Evolutionary conservation across 2,113 vertebrate genomes (phyloP), one percentile per base, ranked within the genome.

Genomic region (Parus major): DNA sequence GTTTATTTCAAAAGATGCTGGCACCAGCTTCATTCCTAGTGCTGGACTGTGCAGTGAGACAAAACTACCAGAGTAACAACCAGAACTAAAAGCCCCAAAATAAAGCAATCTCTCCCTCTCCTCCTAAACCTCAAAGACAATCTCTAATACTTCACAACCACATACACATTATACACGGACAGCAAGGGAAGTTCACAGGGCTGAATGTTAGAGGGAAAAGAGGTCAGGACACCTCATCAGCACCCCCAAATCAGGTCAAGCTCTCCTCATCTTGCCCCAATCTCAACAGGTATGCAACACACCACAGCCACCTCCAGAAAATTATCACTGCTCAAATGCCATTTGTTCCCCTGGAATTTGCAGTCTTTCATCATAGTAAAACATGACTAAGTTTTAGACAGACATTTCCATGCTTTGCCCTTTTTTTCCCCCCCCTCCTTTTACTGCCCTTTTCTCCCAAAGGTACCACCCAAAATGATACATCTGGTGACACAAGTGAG

Each of bases 121-220:
- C 63, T 77, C 61, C 83, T 73, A 94, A 75, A 92, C 72, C 93
- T 68, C 92, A 87, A 52, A 73, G 52, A 76, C 52, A 33, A 15
- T 33, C 42, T 73, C 68, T 75, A 71, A 50, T 47, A 41, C 28
- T 56, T 79, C 22, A 11, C 61, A 78, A 68, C 64, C 88, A 69
- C 66, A 28, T 3, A 20, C 42, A 59, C 0, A 0, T 3, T 90
- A 75, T 19, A 33, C 83, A 55, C n/a, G 35, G n/a, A 68, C 61
- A 29, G 49, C 41, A 60, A 68, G 41, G 31, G 5, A 65, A 69
- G 80, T 65, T 89, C 91, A 92, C 4, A 24, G 35, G 20, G 39
- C 21, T 50, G 25, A 52, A 65, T 41, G 31, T 46, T 12, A 29
- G 31, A 79, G 14, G 5, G 27, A 52, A 33, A 73, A 78, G 31